These are phyloP conservation scores for Lycocerus yunnanus DNA, from an alignment of 2,888 invertebrate genomes.

Conservation along the genomic window DNA sequence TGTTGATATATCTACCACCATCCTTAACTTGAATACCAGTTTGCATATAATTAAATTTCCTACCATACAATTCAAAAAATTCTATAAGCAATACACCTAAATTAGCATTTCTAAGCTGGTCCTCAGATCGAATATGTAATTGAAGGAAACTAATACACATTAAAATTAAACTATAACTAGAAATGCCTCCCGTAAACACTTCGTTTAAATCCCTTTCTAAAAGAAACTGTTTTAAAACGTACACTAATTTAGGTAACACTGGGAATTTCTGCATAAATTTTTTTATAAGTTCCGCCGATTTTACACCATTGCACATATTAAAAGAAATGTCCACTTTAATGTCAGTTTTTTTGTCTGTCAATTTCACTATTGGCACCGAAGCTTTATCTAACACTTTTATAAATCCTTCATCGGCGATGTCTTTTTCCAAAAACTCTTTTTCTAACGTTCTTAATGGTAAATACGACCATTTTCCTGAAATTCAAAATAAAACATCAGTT, in stretches of 20 bases:
- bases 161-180: conserved; percentile 96
- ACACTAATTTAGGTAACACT: conserved; percentile 89
- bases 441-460: conserved; percentile 89
- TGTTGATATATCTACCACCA: conserved; percentile 91
- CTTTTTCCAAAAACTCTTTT: conserved; percentile 85
- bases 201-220: conserved; percentile 97
- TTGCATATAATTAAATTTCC: conserved; percentile 94
- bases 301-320: conserved; percentile 97
- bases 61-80: conserved; percentile 96
- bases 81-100: conserved; percentile 93
- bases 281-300: conserved; percentile 94
- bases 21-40: conserved; percentile 93
- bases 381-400: conserved; percentile 98
- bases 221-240: conserved; percentile 98
- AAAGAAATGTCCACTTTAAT: conserved; percentile 99
- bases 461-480: conserved; percentile 25
- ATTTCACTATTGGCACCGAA: conserved; percentile 97
- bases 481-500: not conserved
- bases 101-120: conserved; percentile 62
- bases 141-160: conserved; percentile 98
- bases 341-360: conserved; percentile 83
- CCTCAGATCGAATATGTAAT: conserved; percentile 85
- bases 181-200: conserved; percentile 99
- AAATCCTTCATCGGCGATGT: conserved; percentile 86
- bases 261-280: conserved; percentile 88